Evolutionary conservation across 2,888 invertebrate species (phyloP).

Genomic region (Machimus atricapillus): DNA sequence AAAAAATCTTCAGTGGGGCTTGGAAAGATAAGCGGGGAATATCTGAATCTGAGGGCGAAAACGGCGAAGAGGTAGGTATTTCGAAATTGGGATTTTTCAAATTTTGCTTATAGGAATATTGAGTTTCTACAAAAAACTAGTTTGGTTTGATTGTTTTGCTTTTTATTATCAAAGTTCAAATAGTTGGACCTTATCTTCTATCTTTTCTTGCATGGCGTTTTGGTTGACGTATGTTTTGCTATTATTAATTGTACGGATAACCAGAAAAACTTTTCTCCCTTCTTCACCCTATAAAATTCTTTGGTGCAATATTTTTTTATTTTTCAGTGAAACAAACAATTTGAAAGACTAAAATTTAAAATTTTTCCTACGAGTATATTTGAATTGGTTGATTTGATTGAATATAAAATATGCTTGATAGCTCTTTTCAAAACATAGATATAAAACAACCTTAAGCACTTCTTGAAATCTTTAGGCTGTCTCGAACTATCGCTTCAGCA

Average conservation of each 20-base stretch:
- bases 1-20: constrained; percentile 90
- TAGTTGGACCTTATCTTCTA: neutral
- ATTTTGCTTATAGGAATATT: neutral
- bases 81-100: neutral
- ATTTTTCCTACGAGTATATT: neutral
- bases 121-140: neutral
- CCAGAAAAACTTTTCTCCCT: neutral
- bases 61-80: constrained; percentile 47
- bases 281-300: neutral
- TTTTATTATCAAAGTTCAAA: neutral
- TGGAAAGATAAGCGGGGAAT: constrained; percentile 85
- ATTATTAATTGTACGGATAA: neutral
- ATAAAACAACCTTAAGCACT: neutral
- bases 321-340: neutral
- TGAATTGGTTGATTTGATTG: neutral
- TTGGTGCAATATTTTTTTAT: neutral
- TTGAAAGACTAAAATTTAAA: neutral
- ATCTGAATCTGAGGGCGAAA: constrained; percentile 56
- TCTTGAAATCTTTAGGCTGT: neutral
- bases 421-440: neutral
- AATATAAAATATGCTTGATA: neutral
- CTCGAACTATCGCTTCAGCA: neutral
- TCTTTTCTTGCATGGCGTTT: neutral
- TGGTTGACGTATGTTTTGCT: neutral
- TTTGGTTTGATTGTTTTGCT: neutral